Conservation (phyloP, 1,140 invertebrate genomes). For the Watersipora subatra region DNA sequence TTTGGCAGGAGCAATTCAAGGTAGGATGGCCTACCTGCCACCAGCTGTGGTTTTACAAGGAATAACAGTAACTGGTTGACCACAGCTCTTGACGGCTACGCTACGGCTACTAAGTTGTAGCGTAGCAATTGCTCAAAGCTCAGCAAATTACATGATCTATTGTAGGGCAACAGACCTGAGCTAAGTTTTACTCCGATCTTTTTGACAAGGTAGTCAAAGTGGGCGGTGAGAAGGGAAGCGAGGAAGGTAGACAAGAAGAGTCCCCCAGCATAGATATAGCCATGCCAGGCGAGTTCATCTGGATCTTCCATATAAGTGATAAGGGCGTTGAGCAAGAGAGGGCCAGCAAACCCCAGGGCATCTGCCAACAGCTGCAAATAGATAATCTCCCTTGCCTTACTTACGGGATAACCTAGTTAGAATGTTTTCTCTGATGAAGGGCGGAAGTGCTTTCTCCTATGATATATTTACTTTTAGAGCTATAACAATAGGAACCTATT, state of each 20-base stretch:
- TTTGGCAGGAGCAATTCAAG: too few relatives aligned
- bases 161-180: not conserved
- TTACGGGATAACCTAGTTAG: conserved; percentile 72
- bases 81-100: too few relatives aligned
- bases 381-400: conserved; percentile 72
- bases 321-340: conserved; percentile 69
- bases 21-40: too few relatives aligned
- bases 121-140: too few relatives aligned
- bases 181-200: conserved; percentile 74
- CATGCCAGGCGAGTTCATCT: conserved; percentile 49
- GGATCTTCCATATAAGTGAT: conserved; percentile 66
- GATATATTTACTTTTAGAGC: not conserved
- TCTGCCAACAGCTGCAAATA: conserved; percentile 74
- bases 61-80: too few relatives aligned
- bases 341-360: conserved; percentile 67
- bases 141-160: too few relatives aligned
- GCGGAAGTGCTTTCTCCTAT: conserved; percentile 11
- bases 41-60: too few relatives aligned
- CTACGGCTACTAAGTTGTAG: too few relatives aligned
- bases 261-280: conserved; percentile 65
- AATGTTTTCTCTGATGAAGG: conserved; percentile 61
- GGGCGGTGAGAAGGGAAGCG: conserved; percentile 62
- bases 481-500: conserved; percentile 8
- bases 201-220: conserved; percentile 78
- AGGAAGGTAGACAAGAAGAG: conserved; percentile 45